Base-by-base conservation (phyloP, 2,113 vertebrate species). In the Gallinago undulata region DNA sequence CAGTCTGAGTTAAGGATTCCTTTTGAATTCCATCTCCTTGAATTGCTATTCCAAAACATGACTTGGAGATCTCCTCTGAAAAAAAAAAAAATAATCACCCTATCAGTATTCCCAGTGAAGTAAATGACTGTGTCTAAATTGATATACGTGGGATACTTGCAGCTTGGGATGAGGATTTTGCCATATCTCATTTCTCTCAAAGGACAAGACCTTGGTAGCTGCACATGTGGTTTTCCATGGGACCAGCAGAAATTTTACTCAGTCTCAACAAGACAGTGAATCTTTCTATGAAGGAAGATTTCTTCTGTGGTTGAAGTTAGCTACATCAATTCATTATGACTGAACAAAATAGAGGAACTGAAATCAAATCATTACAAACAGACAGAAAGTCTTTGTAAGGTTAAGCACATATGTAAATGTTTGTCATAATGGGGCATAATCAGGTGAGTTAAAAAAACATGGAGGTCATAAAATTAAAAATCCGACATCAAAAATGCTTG, bases 401-500 rank as follows among this genome's bases (percentile, higher is more conserved):
- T 68, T 93, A 81, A 88, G 24, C 13, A 37, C 13, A 39, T 72
- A 69, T 2, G 30, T 82, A 91, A 91, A 90, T 60, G 10, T 94
- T 88, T 91, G 45, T 55, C 55, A 28, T 64, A 24, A 57, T 39
- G 5, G 43, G 14, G 27, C 11, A 37, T 76, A 69, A 75, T 55
- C 33, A 57, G 6, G 11, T 0, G 2, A 93, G 30, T 79, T 45
- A 85, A n/a, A 51, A 23, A 60, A 81, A 83, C 7, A 17, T 39
- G 23, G 25, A 91, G 43, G 75, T 88, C 21, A 64, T 72, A 70
- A 94, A 78, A 79, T 81, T 84, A 60, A 87, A 94, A 92, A 86
- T 69, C 12, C 27, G 51, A 14, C 48, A 56, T 67, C 48, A 75
- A 79, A 79, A 92, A 66, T 22, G 3, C 6, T 72, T 91, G 48